These are phyloP conservation scores for Characodon lateralis DNA, from an alignment of 2,797 vertebrate genomes.

Conservation along the genomic window DNA sequence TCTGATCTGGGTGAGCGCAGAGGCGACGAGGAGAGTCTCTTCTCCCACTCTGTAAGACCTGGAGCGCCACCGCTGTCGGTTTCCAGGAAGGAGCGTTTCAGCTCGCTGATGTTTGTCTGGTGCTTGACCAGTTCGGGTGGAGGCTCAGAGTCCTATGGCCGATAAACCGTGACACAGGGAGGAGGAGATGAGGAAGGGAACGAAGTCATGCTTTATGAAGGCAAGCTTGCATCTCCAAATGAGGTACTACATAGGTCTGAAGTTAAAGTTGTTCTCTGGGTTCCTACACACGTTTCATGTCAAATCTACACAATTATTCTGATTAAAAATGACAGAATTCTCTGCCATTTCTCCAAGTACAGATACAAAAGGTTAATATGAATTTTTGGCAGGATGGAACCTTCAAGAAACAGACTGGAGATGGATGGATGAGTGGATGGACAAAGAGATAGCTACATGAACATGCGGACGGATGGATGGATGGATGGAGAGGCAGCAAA, in stretches of 20 bases:
- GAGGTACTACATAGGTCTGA: slow-evolving; percentile 20
- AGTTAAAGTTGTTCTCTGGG: not conserved
- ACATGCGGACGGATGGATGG: too few species aligned
- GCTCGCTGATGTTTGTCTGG: slow-evolving; percentile 92
- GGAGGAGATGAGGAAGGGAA: slow-evolving; percentile 44
- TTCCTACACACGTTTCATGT: not conserved
- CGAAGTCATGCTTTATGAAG: slow-evolving; percentile 62
- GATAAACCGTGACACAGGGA: slow-evolving; percentile 72
- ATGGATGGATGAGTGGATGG: not conserved
- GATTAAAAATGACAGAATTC: not conserved
- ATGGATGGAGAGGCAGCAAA: not conserved
- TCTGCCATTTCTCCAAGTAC: not conserved
- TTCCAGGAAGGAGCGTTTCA: slow-evolving; percentile 97
- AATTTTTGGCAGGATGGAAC: not conserved
- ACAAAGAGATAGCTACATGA: too few species aligned
- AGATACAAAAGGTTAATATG: not conserved
- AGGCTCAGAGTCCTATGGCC: slow-evolving; percentile 86
- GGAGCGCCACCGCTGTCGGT: slow-evolving; percentile 72
- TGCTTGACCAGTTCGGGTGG: slow-evolving; percentile 90
- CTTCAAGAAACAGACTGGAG: not conserved
- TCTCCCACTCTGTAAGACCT: slow-evolving; percentile 91
- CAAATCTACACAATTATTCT: not conserved
- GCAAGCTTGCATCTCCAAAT: slow-evolving; percentile 52
- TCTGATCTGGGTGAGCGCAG: slow-evolving; percentile 79
- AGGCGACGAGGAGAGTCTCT: slow-evolving; percentile 91